These are phyloP conservation scores for Saccostrea cuccullata DNA, from an alignment of 1,140 invertebrate genomes.

Conservation along the genomic window DNA sequence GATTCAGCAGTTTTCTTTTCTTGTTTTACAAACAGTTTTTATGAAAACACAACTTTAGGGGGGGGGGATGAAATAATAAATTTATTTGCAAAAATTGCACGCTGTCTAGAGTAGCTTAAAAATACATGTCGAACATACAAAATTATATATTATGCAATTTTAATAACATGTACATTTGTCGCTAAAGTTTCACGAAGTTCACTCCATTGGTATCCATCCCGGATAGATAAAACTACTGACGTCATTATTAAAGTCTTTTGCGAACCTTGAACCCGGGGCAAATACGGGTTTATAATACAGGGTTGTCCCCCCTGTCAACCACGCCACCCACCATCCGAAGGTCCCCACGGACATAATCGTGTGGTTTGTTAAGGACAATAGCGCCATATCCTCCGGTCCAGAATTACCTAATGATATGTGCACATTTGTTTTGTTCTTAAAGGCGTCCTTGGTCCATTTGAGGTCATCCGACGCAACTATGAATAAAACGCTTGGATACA, in stretches of 20 bases:
- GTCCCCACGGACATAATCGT: conserved; percentile 69
- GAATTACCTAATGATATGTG: conserved; percentile 39
- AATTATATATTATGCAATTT: neutral
- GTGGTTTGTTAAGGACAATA: conserved; percentile 65
- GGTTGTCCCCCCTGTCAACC: conserved; percentile 65
- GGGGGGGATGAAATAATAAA: no score
- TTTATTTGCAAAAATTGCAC: no score
- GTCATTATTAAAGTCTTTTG: conserved; percentile 10
- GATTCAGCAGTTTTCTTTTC: no score
- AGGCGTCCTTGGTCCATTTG: conserved; percentile 34
- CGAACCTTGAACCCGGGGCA: neutral
- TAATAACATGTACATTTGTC: no score
- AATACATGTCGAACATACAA: neutral
- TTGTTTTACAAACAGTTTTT: no score
- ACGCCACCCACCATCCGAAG: conserved; percentile 73
- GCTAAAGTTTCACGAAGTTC: neutral
- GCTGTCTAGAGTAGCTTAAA: no score
- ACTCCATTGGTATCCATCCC: neutral
- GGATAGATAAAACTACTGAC: conserved; percentile 8
- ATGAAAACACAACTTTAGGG: no score
- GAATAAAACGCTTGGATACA: conserved; percentile 51
- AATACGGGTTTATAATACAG: conserved; percentile 61
- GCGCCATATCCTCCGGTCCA: conserved; percentile 65
- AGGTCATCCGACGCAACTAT: conserved; percentile 61
- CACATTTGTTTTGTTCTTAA: conserved; percentile 43